A percentile compares a stretch with the other conserved stretches of the same genome.
Evolutionary conservation across 2,797 vertebrate species (phyloP).

Genomic region (Brachyrhaphis roseni): DNA sequence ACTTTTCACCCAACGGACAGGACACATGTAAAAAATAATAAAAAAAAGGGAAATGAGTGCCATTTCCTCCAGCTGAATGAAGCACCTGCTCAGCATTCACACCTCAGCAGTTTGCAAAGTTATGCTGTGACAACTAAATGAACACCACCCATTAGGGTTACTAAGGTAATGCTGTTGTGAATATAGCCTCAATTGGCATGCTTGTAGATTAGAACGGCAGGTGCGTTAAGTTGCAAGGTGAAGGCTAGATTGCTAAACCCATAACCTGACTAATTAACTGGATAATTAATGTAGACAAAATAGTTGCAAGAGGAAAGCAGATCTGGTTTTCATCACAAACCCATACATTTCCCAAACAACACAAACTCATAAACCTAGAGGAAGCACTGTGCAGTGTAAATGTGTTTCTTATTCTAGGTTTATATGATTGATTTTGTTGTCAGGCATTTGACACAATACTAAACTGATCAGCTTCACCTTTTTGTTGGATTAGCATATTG

Average conservation of each 20-base stretch:
- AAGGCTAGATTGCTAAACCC: neutral
- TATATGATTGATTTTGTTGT: conserved; percentile 32
- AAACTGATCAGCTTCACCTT: conserved; percentile 27
- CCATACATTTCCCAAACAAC: neutral
- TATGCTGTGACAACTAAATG: neutral
- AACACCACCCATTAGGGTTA: neutral
- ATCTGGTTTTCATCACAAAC: neutral
- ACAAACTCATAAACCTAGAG: neutral
- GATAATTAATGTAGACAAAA: neutral
- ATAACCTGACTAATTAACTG: neutral
- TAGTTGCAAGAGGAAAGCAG: neutral
- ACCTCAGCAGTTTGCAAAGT: neutral
- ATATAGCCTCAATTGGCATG: neutral
- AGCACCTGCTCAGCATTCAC: neutral
- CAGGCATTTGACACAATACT: conserved; percentile 16
- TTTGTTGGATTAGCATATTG: conserved; percentile 21
- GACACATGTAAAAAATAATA: too few species aligned
- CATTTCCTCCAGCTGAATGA: neutral
- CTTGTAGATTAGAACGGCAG: neutral
- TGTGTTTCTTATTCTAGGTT: neutral
- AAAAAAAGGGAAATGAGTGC: neutral
- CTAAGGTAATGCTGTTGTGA: neutral
- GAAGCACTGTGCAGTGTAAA: neutral
- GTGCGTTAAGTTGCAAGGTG: neutral
- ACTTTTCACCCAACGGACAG: too few species aligned